Evolutionary conservation across 2,113 vertebrate species (phyloP), one percentile per base, ranked within the genome.

Genomic region (Noturus placidus): DNA sequence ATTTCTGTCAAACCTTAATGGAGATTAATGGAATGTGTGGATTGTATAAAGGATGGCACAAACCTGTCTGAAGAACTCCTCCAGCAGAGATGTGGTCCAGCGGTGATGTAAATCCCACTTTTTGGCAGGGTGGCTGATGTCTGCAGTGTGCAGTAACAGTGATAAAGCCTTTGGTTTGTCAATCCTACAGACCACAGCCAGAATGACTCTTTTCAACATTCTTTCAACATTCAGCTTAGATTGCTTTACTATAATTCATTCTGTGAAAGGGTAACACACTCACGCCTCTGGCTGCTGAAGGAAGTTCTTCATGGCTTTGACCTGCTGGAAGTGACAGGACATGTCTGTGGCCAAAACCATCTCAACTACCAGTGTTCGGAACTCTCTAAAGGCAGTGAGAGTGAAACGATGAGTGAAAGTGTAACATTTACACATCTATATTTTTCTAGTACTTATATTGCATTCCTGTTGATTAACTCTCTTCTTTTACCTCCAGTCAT

Each of bases 321-420:
- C 96, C 92, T 98, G 98, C 89, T 99, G 97, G 89, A 99, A 99
- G 93, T 99, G 98, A 88, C 97, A 97, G 1, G 98, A 99, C 97
- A 99, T 99, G 90, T 99, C 98, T 50, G 98, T 99, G 81, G 98
- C 97, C 93, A 99, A 93, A 81, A 99, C 97, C 97, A 99, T 99
- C 93, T 99, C 97, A 88, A 99, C 96, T 77, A 99, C 97, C 92
- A 99, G 94, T 74, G 93, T 93, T 81, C 98, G 95, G 87, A 99
- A 94, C 84, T 99, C 97, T 92, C 98, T 99, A 88, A 77, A 90
- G 35, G 19, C 38, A 87, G 4, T 83, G n/a, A 83, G 38, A 42
- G 8, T 78, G 11, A 38, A 33, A 19, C 11, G 3, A 33, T 63
- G n/a, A 74, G 63, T 30, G 3, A 70, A 79, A 56, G 2, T 0